Evolutionary conservation across 2,888 invertebrate species (phyloP), one percentile per base, ranked within the genome.

Genomic region (Diachrysia chrysitis): DNA sequence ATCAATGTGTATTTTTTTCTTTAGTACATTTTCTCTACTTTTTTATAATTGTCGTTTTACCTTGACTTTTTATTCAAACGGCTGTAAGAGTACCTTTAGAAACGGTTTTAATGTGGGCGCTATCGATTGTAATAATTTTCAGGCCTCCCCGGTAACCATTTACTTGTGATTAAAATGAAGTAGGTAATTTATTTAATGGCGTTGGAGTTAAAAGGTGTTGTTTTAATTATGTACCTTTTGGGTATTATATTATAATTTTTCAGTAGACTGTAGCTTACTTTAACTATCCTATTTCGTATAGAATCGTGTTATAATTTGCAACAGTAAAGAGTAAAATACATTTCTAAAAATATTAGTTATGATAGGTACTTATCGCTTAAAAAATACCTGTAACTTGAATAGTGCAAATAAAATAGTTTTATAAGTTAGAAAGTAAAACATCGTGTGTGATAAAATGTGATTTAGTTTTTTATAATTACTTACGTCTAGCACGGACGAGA

Each of bases 131-230:
- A 42, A 42, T 42, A 42, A 42, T 42, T 42, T 16, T 42, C 42
- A 42, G n/a, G n/a, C 42, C 7, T 42, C 42, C n/a, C 42, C 42
- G 42, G 42, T 42, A 42, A 4, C n/a, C 42, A 42, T 42, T 42
- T 42, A 42, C 42, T 42, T 42, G n/a, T n/a, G 42, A 42, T 42
- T 14, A 10, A 16, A 37, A 37, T 37, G 1, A 37, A 37, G 42
- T n/a, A n/a, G n/a, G n/a, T 42, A 42, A 42, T 42, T 42, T 42
- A n/a, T 42, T 42, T 42, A 42, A 42, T 42, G 42, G 42, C 37
- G 14, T n/a, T 14, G 5, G 42, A 42, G 42, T n/a, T 42, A 42
- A 42, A 42, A 42, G 42, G 42, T 42, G 42, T n/a, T 42, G 42
- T 42, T 42, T 42, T 42, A 42, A 42, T 42, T 42, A 42, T n/a